phyloP scores from a whole-genome alignment of 2,113 vertebrate genomes.

The Serinus canaria region DNA sequence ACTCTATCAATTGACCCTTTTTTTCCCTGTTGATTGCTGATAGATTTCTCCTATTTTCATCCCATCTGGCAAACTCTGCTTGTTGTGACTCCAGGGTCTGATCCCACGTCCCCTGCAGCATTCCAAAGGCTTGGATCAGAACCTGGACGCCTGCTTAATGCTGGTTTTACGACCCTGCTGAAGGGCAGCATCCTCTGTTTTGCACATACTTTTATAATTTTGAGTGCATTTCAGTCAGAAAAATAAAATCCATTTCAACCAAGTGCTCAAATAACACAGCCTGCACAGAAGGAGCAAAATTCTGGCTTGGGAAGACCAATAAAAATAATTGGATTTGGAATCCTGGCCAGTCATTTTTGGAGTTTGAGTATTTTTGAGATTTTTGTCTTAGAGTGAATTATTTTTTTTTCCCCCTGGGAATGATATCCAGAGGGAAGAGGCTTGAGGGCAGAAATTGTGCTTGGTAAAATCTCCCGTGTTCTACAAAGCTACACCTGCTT shows the following conservation, averaged over 20 bases:
- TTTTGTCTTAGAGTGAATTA: background rate
- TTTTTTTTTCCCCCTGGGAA: background rate
- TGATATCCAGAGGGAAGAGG: background rate
- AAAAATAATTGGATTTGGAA: conserved; percentile 22
- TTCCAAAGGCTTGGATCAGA: conserved; percentile 37
- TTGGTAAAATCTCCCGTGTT: background rate
- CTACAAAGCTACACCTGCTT: background rate
- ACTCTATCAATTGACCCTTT: background rate
- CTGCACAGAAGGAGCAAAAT: background rate
- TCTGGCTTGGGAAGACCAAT: background rate
- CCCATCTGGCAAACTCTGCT: background rate
- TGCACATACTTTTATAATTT: conserved; percentile 15
- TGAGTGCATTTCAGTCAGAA: background rate
- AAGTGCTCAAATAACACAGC: background rate
- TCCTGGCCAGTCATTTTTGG: background rate
- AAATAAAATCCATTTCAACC: background rate
- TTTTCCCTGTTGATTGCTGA: background rate
- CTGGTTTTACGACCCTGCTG: conserved; percentile 26
- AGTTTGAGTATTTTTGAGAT: background rate
- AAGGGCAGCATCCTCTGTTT: conserved; percentile 20
- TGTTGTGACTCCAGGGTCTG: background rate
- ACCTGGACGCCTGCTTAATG: background rate
- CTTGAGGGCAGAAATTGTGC: background rate
- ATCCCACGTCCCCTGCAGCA: background rate
- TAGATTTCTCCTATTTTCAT: background rate